Conservation (phyloP, 37 sponge, comb jelly and placozoan species). For the Bolinopsis microptera region DNA sequence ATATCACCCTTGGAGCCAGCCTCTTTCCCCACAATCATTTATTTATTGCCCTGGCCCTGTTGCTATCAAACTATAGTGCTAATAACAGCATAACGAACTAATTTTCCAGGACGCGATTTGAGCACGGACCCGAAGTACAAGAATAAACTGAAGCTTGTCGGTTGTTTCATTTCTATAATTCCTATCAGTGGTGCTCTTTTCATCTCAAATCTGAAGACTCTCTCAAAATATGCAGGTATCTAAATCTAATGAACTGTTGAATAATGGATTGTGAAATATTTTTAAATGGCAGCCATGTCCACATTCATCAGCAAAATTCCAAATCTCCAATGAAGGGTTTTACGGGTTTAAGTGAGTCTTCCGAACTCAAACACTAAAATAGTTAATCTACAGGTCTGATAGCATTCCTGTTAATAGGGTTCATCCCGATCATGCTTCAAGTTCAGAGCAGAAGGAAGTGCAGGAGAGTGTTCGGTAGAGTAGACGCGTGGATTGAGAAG, state of each 20-base stretch:
- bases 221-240: constrained; percentile 49
- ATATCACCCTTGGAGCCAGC: too few relatives aligned
- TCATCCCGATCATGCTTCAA: constrained; percentile 53
- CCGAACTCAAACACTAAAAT: too few relatives aligned
- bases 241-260: too few relatives aligned
- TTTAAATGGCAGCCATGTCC: too few relatives aligned
- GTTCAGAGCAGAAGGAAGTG: constrained; percentile 61
- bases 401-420: constrained; percentile 26
- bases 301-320: neutral
- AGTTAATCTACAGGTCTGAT: constrained; percentile 60
- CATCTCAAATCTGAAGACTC: constrained; percentile 50
- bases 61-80: too few relatives aligned
- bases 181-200: neutral
- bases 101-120: constrained; percentile 22
- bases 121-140: constrained; percentile 32
- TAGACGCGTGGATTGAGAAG: constrained; percentile 50
- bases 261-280: too few relatives aligned
- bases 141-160: neutral
- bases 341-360: too few relatives aligned
- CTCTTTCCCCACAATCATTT: too few relatives aligned
- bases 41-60: too few relatives aligned
- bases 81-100: too few relatives aligned
- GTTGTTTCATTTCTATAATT: neutral
- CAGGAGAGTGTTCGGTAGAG: constrained; percentile 45
- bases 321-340: too few relatives aligned